Base-by-base conservation (phyloP, 2,888 invertebrate genomes). In the Dryomyza anilis region DNA sequence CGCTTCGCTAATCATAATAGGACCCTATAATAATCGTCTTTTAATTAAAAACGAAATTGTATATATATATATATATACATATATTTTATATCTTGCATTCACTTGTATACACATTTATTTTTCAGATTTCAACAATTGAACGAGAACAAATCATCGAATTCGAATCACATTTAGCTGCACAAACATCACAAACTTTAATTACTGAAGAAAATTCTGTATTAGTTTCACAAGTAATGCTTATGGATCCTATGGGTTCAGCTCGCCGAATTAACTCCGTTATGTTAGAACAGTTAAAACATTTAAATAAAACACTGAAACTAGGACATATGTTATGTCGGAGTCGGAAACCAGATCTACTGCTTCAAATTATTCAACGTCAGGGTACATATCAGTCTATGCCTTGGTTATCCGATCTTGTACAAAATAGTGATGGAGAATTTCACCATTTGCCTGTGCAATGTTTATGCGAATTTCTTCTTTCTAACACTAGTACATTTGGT, bases 381-480 rank as follows among this genome's bases (percentile, higher is more conserved):
- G 93, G 94, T 70, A 91, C 95, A 8, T 90, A 94, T 0, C 93
- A 95, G 71, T 95, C 96, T 45, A 96, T 97, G 95, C 96, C 97
- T 3, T 98, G 98, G 98, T 85, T 98, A 68, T 95, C 96, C 8
- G 95, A 96, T 81, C 86, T 98, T 67, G 94, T 98, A 14, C 92
- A 96, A 74, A 94, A 93, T 73, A 94, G 94, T 71, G 96, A 96
- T 77, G 92, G 80, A 3, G 83, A 84, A 61, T 84, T 85, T 70
- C 92, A 93, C 76, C 93, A 96, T 73, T 85, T 98, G 21, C 98
- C 98, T 0, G 96, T 98, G n/a, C 97, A 97, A 78, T 98, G 97
- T 79, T 87, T 98, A 56, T 98, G 98, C 85, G 98, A 98, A 85
- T 97, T 97, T 85, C 86, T 98, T 56, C 87, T 96, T 2, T 89